Evolutionary conservation across 2,113 vertebrate species (phyloP).

Genomic region (Panurus biarmicus): DNA sequence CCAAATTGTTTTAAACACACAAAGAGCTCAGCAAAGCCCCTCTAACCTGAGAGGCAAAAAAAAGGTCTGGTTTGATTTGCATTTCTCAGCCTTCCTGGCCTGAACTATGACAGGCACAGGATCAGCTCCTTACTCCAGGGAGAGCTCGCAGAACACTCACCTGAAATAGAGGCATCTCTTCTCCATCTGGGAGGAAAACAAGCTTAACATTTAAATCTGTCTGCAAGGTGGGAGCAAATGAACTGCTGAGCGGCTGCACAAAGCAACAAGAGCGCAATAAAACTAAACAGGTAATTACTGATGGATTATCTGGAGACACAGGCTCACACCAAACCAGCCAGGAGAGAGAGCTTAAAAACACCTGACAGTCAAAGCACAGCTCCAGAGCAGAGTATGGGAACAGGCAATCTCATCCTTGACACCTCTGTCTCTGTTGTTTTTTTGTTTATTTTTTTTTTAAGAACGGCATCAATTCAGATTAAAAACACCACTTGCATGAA

Average conservation of each 20-base stretch:
- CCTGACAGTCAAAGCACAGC: not conserved
- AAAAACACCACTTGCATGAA: not conserved
- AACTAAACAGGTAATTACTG: not conserved
- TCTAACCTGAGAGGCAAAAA: not conserved
- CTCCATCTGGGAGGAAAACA: slow-evolving; percentile 7
- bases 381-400: not conserved
- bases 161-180: not conserved
- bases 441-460: not conserved
- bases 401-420: not conserved
- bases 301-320: not conserved
- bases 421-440: not conserved
- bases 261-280: not conserved
- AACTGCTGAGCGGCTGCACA: not conserved
- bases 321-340: not conserved
- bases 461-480: not conserved
- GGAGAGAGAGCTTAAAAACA: not conserved
- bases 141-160: not conserved
- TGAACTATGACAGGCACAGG: not conserved
- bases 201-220: slow-evolving; percentile 21
- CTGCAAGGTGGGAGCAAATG: not conserved
- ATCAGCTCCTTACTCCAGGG: not conserved
- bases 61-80: not conserved
- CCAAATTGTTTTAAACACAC: not conserved
- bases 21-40: not conserved
- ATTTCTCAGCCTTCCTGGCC: not conserved